These are phyloP conservation scores for Atopsyche davidsoni DNA, from an alignment of 1,140 invertebrate species.

Conservation along the genomic window DNA sequence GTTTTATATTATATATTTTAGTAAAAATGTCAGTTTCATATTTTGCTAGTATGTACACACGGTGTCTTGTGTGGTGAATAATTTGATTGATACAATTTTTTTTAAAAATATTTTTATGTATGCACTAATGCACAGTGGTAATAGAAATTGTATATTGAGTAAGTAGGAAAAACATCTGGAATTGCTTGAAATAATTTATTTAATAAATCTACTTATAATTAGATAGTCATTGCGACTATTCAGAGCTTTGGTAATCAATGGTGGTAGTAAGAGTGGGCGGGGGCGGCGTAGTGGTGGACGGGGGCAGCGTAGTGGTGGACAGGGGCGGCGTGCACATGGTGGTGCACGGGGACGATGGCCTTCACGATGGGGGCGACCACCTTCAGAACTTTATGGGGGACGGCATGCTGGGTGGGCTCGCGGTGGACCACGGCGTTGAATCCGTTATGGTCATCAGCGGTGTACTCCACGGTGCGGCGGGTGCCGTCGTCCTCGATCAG, in stretches of 20 bases:
- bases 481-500: slow-evolving; percentile 59
- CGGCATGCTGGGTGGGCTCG: slow-evolving; percentile 46
- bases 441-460: slow-evolving; percentile 62
- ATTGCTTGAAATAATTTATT: slow-evolving; percentile 3
- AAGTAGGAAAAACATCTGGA: neutral
- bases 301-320: slow-evolving; percentile 35
- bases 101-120: too few relatives aligned
- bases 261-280: slow-evolving; percentile 17
- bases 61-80: too few relatives aligned
- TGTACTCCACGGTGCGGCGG: slow-evolving; percentile 64
- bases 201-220: slow-evolving; percentile 1
- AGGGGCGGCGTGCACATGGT: slow-evolving; percentile 18
- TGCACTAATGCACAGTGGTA: too few relatives aligned
- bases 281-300: slow-evolving; percentile 22
- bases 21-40: too few relatives aligned
- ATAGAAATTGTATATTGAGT: slow-evolving; percentile 9
- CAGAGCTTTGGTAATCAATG: slow-evolving; percentile 20
- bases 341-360: slow-evolving; percentile 25
- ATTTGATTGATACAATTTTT: too few relatives aligned
- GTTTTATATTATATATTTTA: too few relatives aligned
- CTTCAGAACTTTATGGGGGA: slow-evolving; percentile 26
- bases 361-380: slow-evolving; percentile 31
- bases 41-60: too few relatives aligned
- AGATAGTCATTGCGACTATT: neutral
- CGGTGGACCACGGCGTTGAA: slow-evolving; percentile 60